Evolutionary conservation across 2,797 vertebrate species (phyloP).

Genomic region (Ceryle rudis): DNA sequence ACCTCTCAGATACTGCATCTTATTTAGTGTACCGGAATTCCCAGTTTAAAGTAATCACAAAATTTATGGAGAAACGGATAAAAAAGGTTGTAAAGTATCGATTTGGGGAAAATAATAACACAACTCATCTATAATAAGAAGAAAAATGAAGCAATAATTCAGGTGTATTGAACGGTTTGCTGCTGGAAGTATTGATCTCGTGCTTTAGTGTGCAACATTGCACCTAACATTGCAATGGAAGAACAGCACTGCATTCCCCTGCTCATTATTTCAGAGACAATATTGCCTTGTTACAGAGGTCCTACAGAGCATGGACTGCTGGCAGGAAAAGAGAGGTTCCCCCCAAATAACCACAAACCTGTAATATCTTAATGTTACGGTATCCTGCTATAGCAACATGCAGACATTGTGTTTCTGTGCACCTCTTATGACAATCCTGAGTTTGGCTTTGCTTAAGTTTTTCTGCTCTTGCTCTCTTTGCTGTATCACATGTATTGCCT

Average conservation of each 20-base stretch:
- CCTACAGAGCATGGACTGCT: slow-evolving; percentile 83
- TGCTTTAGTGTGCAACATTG: slow-evolving; percentile 90
- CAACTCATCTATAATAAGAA: slow-evolving; percentile 97
- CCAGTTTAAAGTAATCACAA: slow-evolving; percentile 98
- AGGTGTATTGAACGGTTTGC: slow-evolving; percentile 92
- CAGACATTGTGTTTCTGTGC: not conserved
- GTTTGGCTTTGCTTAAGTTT: not conserved
- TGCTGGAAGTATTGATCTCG: slow-evolving; percentile 90
- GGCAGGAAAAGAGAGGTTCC: slow-evolving; percentile 29
- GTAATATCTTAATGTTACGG: slow-evolving; percentile 46
- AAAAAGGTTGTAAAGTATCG: slow-evolving; percentile 99
- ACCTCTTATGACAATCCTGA: not conserved
- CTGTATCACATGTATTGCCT: not conserved
- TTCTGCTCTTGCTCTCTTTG: not conserved
- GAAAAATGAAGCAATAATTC: slow-evolving; percentile 99
- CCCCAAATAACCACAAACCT: slow-evolving; percentile 55
- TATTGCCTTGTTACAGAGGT: slow-evolving; percentile 89
- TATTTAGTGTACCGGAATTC: slow-evolving; percentile 99
- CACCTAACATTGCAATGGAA: slow-evolving; percentile 87
- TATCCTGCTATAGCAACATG: slow-evolving; percentile 9
- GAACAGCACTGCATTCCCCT: slow-evolving; percentile 80
- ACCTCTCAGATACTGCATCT: slow-evolving; percentile 83
- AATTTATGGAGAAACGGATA: slow-evolving; percentile 99
- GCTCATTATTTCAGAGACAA: slow-evolving; percentile 88
- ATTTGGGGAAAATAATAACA: slow-evolving; percentile 90